These are phyloP conservation scores for Platalea minor DNA, from an alignment of 2,797 vertebrate species.

Conservation along the genomic window DNA sequence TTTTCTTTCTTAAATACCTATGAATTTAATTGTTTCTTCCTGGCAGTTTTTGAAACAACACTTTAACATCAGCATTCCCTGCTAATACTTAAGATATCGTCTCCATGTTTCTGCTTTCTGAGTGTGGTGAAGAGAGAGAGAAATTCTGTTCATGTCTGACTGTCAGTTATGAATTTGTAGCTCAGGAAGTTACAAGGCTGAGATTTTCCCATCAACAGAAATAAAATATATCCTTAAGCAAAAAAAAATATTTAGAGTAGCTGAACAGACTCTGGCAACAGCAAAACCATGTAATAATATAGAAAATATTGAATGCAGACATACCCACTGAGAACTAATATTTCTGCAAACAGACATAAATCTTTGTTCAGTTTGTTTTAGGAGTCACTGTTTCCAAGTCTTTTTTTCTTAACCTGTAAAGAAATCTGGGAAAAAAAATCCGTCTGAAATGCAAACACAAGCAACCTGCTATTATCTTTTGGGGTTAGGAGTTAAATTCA, in stretches of 20 bases:
- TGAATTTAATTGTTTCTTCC: not conserved
- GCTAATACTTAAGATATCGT: not conserved
- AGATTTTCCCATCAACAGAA: not conserved
- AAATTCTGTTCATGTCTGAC: not conserved
- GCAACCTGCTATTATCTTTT: not conserved
- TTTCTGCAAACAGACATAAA: slow-evolving; percentile 9
- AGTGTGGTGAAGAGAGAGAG: not conserved
- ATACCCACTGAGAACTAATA: not conserved
- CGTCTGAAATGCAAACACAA: not conserved
- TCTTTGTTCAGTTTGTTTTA: not conserved
- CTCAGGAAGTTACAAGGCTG: not conserved
- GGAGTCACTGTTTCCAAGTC: not conserved
- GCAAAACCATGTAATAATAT: not conserved
- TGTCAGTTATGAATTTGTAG: slow-evolving; percentile 4
- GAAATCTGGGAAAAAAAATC: not conserved
- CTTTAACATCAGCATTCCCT: not conserved
- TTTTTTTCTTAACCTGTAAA: not conserved
- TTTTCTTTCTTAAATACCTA: not conserved
- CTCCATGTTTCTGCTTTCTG: not conserved
- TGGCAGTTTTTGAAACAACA: not conserved
- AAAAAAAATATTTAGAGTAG: not conserved
- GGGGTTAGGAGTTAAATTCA: not conserved
- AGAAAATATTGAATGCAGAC: not conserved
- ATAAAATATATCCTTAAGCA: not conserved
- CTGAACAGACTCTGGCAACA: not conserved